phyloP scores from a whole-genome alignment of 2,888 invertebrate species.

The Tillus elongatus region DNA sequence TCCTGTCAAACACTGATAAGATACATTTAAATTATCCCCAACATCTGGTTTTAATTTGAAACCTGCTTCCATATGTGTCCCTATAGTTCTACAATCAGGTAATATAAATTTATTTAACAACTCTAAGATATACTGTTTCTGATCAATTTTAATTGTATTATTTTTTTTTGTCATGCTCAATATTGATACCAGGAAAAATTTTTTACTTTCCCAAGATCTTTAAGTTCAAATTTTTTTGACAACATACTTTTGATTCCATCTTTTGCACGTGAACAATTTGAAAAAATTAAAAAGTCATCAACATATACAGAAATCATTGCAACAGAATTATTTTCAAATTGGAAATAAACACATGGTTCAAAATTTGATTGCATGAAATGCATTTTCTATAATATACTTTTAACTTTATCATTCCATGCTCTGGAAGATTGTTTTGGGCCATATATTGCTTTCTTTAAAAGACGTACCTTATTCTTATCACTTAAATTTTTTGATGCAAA shows the following conservation, averaged over 20 bases:
- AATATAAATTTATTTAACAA: background rate
- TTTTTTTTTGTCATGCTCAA: background rate
- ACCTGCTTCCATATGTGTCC: background rate
- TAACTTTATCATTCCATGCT: background rate
- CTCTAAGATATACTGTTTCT: background rate
- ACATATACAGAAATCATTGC: background rate
- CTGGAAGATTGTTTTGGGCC: constrained; percentile 4
- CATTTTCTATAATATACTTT: background rate
- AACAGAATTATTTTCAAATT: background rate
- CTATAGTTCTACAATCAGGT: background rate
- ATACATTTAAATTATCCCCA: background rate
- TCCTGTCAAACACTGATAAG: background rate
- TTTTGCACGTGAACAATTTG: constrained; percentile 3
- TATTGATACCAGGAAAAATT: background rate
- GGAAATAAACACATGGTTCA: background rate
- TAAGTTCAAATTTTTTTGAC: background rate
- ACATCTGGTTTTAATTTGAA: background rate
- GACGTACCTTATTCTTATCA: background rate
- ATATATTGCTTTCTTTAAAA: background rate
- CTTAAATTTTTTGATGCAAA: too few species aligned
- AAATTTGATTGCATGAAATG: background rate
- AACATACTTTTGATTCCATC: background rate
- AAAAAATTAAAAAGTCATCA: background rate
- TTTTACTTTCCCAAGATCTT: constrained; percentile 1
- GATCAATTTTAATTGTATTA: background rate